These are phyloP conservation scores for Agonopterix subpropinquella DNA, from an alignment of 2,888 invertebrate genomes.

Conservation along the genomic window DNA sequence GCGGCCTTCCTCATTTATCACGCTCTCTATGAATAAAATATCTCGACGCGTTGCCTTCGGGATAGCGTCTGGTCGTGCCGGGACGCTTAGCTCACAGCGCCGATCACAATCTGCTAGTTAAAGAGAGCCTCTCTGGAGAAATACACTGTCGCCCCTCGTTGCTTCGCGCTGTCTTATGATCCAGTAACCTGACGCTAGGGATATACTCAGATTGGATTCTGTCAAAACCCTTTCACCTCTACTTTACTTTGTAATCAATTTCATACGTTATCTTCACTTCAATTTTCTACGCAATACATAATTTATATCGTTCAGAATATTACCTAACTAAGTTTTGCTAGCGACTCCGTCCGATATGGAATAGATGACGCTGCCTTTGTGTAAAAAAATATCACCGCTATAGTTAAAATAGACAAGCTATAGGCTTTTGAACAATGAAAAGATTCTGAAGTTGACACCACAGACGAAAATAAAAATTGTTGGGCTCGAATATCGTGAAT, in stretches of 20 bases:
- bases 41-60: conserved; percentile 58
- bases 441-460: too few species aligned
- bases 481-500: too few species aligned
- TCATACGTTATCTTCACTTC: too few species aligned
- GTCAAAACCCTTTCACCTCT: neutral
- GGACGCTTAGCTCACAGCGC: conserved; percentile 50
- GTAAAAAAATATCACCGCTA: too few species aligned
- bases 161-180: conserved; percentile 25
- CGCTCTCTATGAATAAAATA: conserved; percentile 69
- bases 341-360: too few species aligned
- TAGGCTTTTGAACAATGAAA: too few species aligned
- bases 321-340: too few species aligned
- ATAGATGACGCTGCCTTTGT: too few species aligned
- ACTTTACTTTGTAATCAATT: neutral
- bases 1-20: conserved; percentile 66
- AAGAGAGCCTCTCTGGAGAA: conserved; percentile 54
- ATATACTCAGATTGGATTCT: neutral
- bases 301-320: too few species aligned
- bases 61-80: conserved; percentile 58
- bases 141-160: conserved; percentile 34
- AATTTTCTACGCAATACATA: too few species aligned
- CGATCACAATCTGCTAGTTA: conserved; percentile 56
- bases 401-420: too few species aligned
- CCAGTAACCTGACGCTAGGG: conserved; percentile 7
- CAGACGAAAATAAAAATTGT: too few species aligned